Base-by-base conservation (phyloP, 2,797 vertebrate species). In the Rhinella marina region DNA sequence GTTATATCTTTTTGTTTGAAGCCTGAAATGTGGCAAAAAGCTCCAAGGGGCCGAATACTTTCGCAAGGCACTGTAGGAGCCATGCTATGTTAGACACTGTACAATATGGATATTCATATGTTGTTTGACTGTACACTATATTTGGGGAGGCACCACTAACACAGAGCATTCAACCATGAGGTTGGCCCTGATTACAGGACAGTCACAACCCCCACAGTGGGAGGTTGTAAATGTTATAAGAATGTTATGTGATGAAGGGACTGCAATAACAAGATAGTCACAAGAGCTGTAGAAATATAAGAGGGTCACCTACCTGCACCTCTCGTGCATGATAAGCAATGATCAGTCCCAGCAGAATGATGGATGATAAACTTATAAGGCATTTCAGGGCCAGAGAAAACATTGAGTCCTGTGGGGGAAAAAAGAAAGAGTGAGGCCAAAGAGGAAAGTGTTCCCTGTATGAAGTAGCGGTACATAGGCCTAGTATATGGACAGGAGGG, bases 331-430 rank as follows among this genome's bases (percentile, higher is more conserved):
- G 98, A 92, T 99, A 99, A 91, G 98, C 98, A 9, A 99, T 96
- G 96, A 99, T 99, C 94, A 99, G 96, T 62, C 98, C 98, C 93
- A 99, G 92, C 87, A 99, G 96, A 92, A 99, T 99, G 92, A 98
- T 92, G 8, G 98, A 99, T 77, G 98, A 99, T 90, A 99, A 96
- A 92, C 97, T 99, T 95, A 99, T 99, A 94, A 99, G 96, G 96
- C 98, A 99, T 95, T 98, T 98, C 92, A 98, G 91, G 82, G 95
- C 92, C 90, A 98, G 91, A 3, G 97, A 98, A 91, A 97, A 98
- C 94, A 97, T 92, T 89, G 97, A 98, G 88, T 95, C 97, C 97
- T 98, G 95, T 54, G 78, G 91, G 72, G 88, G 23, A 0, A 59
- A 41, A 75, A 87, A 88, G 1, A 27, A n/a, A 57, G n/a, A 79